These are phyloP conservation scores for Pteropus alecto DNA, from an alignment of 2,113 vertebrate species.

Conservation along the genomic window DNA sequence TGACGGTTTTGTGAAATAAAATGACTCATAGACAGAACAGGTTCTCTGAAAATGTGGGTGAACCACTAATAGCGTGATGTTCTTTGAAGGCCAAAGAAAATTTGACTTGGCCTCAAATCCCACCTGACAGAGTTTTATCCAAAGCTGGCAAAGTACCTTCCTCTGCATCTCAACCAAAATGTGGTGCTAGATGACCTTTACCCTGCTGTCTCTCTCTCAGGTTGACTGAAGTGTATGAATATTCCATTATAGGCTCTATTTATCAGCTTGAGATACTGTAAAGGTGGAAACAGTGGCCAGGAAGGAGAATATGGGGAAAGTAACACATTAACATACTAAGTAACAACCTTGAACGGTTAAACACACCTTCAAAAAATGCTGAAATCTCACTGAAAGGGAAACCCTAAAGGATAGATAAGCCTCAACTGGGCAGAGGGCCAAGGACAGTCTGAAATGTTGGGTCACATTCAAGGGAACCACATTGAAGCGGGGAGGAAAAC, in stretches of 20 bases:
- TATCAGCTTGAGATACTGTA: background rate
- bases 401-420: background rate
- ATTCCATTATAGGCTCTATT: background rate
- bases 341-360: background rate
- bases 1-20: background rate
- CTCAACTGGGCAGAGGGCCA: background rate
- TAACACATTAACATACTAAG: background rate
- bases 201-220: background rate
- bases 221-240: background rate
- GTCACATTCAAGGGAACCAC: background rate
- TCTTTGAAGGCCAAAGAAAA: background rate
- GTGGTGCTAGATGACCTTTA: background rate
- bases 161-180: background rate
- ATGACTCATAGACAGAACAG: slow-evolving; percentile 12
- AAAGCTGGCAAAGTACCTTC: background rate
- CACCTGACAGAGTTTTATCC: background rate
- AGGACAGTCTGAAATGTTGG: background rate
- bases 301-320: background rate
- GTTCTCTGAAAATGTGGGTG: background rate
- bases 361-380: background rate
- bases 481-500: background rate
- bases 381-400: slow-evolving; percentile 31
- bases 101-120: background rate
- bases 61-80: background rate
- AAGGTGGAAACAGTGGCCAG: background rate